These are phyloP conservation scores for Oligia fasciuncula DNA, from an alignment of 2,888 invertebrate genomes.

Conservation along the genomic window DNA sequence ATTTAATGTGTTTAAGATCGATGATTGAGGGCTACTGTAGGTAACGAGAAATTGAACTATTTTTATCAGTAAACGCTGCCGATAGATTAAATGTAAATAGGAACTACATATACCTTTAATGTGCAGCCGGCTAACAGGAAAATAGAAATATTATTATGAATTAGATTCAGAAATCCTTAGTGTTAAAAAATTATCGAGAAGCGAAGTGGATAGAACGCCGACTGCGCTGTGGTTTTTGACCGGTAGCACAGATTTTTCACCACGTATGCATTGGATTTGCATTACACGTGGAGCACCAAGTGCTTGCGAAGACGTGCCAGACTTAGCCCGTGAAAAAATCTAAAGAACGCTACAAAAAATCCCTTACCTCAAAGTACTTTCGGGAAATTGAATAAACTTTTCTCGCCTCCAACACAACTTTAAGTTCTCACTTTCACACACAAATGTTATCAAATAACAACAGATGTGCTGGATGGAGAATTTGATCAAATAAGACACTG, in stretches of 20 bases:
- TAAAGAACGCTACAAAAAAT: constrained; percentile 71
- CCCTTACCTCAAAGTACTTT: constrained; percentile 84
- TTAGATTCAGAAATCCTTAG: background rate
- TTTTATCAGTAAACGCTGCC: background rate
- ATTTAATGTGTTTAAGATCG: background rate
- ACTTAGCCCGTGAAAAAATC: constrained; percentile 67
- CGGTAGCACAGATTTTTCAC: constrained; percentile 31
- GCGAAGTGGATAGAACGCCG: background rate
- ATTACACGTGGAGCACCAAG: constrained; percentile 75
- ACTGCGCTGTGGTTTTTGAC: constrained; percentile 5
- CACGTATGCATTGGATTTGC: constrained; percentile 65
- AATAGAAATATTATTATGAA: constrained; percentile 11
- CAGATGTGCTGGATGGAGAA: constrained; percentile 68
- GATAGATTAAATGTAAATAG: background rate
- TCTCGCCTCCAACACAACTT: constrained; percentile 74
- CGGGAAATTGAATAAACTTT: constrained; percentile 77
- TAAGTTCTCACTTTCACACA: constrained; percentile 82
- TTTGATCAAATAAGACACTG: constrained; percentile 73
- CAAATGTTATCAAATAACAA: constrained; percentile 74
- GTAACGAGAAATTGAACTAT: background rate
- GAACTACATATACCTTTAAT: background rate
- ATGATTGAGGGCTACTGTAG: background rate
- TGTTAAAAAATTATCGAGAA: background rate
- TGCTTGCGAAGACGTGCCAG: constrained; percentile 64
- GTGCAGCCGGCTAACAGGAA: constrained; percentile 35